phyloP scores from a whole-genome alignment of 2,113 vertebrate genomes.

The Mormyrus lacerda region DNA sequence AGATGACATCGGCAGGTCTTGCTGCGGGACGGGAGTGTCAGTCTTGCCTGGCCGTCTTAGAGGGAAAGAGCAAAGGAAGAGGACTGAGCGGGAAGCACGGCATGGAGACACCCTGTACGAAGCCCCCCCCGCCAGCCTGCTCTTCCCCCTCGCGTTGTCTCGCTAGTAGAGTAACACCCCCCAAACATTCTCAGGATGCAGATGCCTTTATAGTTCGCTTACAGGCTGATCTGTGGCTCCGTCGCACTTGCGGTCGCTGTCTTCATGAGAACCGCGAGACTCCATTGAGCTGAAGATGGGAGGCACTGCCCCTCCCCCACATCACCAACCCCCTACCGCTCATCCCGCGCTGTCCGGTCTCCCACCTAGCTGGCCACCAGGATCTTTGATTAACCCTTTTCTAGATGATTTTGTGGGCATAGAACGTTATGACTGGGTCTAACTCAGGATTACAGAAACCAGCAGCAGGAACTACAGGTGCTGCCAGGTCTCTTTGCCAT shows the following conservation, averaged over 20 bases:
- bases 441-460: background rate
- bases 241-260: background rate
- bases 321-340: background rate
- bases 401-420: background rate
- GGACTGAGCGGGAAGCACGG: background rate
- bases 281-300: background rate
- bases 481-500: background rate
- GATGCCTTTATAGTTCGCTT: background rate
- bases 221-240: background rate
- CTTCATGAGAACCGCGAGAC: background rate
- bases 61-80: background rate
- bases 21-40: background rate
- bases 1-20: conserved; percentile 5
- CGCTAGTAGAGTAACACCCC: background rate
- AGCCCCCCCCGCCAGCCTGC: background rate
- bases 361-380: background rate
- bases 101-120: too few relatives aligned
- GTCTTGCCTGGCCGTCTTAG: background rate
- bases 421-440: background rate
- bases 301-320: background rate
- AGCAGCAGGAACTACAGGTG: background rate
- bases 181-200: background rate
- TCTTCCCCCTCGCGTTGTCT: background rate
- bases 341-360: background rate
- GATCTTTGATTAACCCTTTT: conserved; percentile 17